Percentiles rank a stretch among this genome's conserved stretches.
Evolutionary conservation across 2,797 vertebrate genomes (phyloP).

Genomic region (Rhinatrema bivittatum): DNA sequence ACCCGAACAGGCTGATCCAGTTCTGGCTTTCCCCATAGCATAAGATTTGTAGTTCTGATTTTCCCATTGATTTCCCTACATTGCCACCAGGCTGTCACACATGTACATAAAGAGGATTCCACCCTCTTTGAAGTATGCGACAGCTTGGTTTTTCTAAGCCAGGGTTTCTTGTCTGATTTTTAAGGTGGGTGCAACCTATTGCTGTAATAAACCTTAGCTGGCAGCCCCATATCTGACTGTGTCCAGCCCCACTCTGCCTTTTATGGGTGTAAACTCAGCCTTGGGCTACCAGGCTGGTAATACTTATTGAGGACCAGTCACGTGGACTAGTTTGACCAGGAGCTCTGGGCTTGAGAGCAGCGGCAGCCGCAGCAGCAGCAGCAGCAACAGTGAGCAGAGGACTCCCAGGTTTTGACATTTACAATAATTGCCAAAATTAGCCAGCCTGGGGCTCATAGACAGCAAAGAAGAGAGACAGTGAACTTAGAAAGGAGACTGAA

Average conservation of each 20-base stretch:
- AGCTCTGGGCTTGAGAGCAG: constrained; percentile 57
- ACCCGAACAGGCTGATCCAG: too few relatives aligned
- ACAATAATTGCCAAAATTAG: constrained; percentile 3
- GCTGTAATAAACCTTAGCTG: too few relatives aligned
- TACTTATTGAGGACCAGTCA: constrained; percentile 75
- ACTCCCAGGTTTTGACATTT: constrained; percentile 14
- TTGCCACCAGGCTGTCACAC: too few relatives aligned
- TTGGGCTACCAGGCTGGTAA: constrained; percentile 44
- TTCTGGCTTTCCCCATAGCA: too few relatives aligned
- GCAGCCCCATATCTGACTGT: too few relatives aligned
- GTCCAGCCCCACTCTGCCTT: constrained; percentile 48
- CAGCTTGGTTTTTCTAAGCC: too few relatives aligned
- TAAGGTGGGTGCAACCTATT: too few relatives aligned
- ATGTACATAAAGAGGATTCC: too few relatives aligned
- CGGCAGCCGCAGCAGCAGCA: constrained; percentile 31
- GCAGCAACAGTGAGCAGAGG: constrained; percentile 11
- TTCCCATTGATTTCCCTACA: too few relatives aligned
- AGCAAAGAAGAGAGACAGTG: background rate
- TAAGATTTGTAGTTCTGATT: too few relatives aligned
- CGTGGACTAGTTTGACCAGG: constrained; percentile 72
- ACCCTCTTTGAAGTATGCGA: too few relatives aligned
- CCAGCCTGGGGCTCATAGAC: constrained; percentile 9
- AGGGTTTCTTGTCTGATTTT: too few relatives aligned
- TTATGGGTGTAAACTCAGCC: constrained; percentile 63
- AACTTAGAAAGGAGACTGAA: background rate